A percentile compares a stretch with the other conserved stretches of the same genome.
Evolutionary conservation across 2,888 invertebrate genomes (phyloP).

Genomic region (Drosophila multiciliata): DNA sequence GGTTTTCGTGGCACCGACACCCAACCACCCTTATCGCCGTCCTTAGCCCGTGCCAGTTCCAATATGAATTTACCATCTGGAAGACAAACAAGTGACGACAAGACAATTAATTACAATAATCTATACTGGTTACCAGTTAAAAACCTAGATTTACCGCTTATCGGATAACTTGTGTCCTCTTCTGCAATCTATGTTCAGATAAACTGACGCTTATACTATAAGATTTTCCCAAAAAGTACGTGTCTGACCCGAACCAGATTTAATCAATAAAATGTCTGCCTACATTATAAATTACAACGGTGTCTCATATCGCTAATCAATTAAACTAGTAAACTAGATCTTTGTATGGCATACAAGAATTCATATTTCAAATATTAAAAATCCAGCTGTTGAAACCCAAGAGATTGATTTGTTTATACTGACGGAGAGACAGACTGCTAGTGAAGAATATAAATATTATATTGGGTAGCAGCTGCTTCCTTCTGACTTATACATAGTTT

Average conservation of each 20-base stretch:
- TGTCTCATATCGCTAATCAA: neutral
- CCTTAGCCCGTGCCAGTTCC: slow-evolving; percentile 91
- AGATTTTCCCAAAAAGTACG: neutral
- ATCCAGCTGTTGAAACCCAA: neutral
- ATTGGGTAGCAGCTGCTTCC: neutral
- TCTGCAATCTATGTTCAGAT: neutral
- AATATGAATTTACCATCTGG: slow-evolving; percentile 95
- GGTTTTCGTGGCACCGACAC: slow-evolving; percentile 95
- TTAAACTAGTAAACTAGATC: neutral
- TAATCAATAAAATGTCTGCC: neutral
- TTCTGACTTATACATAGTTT: neutral
- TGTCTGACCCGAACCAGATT: neutral
- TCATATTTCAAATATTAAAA: neutral
- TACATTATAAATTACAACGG: neutral
- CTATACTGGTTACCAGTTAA: neutral
- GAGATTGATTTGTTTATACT: neutral
- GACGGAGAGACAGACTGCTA: neutral
- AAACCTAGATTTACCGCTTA: neutral
- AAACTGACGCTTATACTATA: neutral
- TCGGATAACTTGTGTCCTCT: neutral
- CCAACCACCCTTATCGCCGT: slow-evolving; percentile 94
- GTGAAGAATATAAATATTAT: neutral
- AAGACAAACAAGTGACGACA: slow-evolving; percentile 59
- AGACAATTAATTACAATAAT: neutral
- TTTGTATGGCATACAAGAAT: neutral